Percentiles rank a stretch among this genome's conserved stretches.
Evolutionary conservation across 2,888 invertebrate species (phyloP).

Genomic region (Odontomyia ornata): DNA sequence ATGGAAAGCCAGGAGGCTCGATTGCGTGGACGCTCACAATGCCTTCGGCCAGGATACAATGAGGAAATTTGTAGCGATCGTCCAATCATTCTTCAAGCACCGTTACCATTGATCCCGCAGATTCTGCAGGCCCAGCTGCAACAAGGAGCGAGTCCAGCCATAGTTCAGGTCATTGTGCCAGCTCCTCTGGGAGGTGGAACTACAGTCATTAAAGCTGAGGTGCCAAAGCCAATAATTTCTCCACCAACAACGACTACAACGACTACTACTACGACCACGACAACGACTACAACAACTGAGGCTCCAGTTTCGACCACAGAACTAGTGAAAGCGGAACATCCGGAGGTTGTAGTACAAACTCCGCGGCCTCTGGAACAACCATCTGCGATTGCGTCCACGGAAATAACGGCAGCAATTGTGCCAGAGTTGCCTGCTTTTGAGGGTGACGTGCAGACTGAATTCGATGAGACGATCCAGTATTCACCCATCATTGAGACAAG

Average conservation of each 20-base stretch:
- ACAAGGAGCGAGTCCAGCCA: conserved; percentile 46
- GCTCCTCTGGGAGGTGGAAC: conserved; percentile 55
- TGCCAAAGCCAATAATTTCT: conserved; percentile 54
- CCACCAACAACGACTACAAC: background rate
- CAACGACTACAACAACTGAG: conserved; percentile 52
- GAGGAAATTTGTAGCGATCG: conserved; percentile 62
- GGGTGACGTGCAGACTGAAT: conserved; percentile 27
- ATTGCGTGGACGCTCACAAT: conserved; percentile 73
- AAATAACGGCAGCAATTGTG: background rate
- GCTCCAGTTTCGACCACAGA: background rate
- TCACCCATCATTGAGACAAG: conserved; percentile 23
- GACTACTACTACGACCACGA: conserved; percentile 45
- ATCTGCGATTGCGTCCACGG: background rate
- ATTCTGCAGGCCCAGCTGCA: conserved; percentile 49
- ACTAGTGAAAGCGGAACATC: conserved; percentile 1
- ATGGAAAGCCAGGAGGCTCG: conserved; percentile 78
- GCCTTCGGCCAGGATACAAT: conserved; percentile 60
- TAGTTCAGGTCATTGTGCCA: conserved; percentile 60
- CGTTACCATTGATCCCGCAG: conserved; percentile 55
- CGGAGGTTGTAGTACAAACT: background rate
- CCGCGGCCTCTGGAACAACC: conserved; percentile 38
- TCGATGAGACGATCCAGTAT: conserved; percentile 43
- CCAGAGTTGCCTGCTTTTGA: background rate
- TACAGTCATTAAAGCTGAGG: conserved; percentile 55
- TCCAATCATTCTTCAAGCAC: conserved; percentile 56